Base-by-base conservation (phyloP, 2,888 invertebrate species). In the Pegoplata infirma region DNA sequence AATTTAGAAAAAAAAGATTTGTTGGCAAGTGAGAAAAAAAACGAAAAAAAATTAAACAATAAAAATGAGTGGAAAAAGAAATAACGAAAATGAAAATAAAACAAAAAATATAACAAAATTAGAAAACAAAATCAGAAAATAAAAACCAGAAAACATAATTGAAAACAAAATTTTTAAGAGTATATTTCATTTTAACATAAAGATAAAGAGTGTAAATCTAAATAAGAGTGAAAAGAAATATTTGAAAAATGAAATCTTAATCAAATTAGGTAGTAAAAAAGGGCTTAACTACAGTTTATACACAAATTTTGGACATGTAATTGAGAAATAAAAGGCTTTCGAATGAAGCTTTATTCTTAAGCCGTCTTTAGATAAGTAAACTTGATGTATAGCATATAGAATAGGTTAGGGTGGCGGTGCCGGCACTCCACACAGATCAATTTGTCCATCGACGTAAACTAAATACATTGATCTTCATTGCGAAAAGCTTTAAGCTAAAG, bases 11-110 rank as follows among this genome's bases (percentile, higher is more conserved):
- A 49, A 55, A 61, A 64, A 64, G 64, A 69, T 74, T 64, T 74
- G 74, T 74, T 78, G 78, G 74, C 78, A 78, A 74, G 74, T 78
- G 78, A 64, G 64, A 73, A 74, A 58, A 68, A 63, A 68, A 44
- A 32, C 16, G 16, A 10, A 36, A 66, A 28, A 40, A 21, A 36
- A 76, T 59, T 59, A 72, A 78, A 59, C 17, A 61, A 69, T 64
- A 59, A 78, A 76, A 53, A 25, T 66, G 44, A 61, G 25, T 55
- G 36, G 21, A 72, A 66, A 66, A 67, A 46, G 47, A 46, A 68
- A 68, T 28, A 49, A 23, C 12, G 25, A 19, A 36, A 36, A 44
- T 40, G 56, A 58, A 59, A 56, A 40, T 25, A 3, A 36, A 40
- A 28, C 12, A 32, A 46, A 51, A 58, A 40, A 69, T 16, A 32